Percentiles rank a stretch among this genome's conserved stretches.
Evolutionary conservation across 2,888 invertebrate genomes (phyloP).

Genomic region (Clostera curtula): DNA sequence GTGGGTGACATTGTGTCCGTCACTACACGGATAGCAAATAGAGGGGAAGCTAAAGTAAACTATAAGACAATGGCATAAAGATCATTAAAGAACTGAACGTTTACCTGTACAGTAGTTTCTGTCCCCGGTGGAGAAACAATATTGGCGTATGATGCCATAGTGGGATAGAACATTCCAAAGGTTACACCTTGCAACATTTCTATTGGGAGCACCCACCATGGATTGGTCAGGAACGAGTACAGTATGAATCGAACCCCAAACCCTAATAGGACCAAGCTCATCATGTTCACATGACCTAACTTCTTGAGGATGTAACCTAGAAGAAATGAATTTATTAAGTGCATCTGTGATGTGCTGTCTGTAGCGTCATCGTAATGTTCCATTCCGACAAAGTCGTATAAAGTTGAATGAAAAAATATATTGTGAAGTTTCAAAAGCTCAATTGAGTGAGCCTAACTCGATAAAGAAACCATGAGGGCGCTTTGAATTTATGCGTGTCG

Average conservation of each 20-base stretch:
- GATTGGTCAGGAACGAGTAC: slow-evolving; percentile 85
- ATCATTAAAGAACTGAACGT: too few species aligned
- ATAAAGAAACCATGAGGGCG: too few species aligned
- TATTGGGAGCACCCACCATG: slow-evolving; percentile 89
- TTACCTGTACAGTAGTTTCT: slow-evolving; percentile 89
- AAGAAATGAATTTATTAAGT: slow-evolving; percentile 17
- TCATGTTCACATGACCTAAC: slow-evolving; percentile 87
- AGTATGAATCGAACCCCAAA: slow-evolving; percentile 87
- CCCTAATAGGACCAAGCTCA: slow-evolving; percentile 87
- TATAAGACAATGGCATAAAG: not conserved
- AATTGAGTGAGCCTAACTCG: too few species aligned
- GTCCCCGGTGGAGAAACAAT: slow-evolving; percentile 88
- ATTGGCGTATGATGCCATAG: slow-evolving; percentile 92
- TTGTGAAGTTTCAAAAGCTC: too few species aligned
- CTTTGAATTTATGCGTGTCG: too few species aligned
- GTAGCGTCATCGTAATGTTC: too few species aligned
- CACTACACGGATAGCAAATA: too few species aligned
- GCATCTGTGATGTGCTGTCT: too few species aligned
- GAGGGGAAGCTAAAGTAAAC: not conserved
- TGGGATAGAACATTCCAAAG: slow-evolving; percentile 90
- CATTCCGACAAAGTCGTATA: too few species aligned
- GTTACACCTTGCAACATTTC: slow-evolving; percentile 92
- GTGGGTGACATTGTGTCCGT: too few species aligned
- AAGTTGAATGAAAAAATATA: too few species aligned
- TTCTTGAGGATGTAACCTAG: slow-evolving; percentile 82